Percentiles rank a stretch among this genome's conserved stretches.
Evolutionary conservation across 2,888 invertebrate species (phyloP).

Genomic region (Oxytorus armatus): DNA sequence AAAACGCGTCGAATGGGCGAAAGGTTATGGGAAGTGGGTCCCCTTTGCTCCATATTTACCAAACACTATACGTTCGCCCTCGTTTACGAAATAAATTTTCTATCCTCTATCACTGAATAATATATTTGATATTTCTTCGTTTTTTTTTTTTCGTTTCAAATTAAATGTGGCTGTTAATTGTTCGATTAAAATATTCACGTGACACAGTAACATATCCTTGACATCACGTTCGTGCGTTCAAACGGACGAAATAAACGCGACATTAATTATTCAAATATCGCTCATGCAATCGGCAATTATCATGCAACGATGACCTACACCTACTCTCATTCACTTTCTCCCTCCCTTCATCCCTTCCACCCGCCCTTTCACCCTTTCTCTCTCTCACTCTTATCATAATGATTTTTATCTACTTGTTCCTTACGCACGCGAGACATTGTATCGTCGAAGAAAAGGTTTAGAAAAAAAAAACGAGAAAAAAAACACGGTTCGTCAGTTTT

Average conservation of each 20-base stretch:
- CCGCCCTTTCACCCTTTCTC: background rate
- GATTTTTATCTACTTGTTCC: constrained; percentile 3
- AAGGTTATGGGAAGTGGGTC: too few relatives aligned
- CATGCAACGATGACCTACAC: constrained; percentile 8
- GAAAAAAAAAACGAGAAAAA: constrained; percentile 16
- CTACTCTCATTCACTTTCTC: background rate
- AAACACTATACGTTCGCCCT: too few relatives aligned
- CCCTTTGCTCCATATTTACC: too few relatives aligned
- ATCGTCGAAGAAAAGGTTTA: background rate
- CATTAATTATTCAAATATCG: constrained; percentile 29
- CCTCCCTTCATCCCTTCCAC: background rate
- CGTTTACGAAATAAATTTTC: too few relatives aligned
- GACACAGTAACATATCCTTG: background rate
- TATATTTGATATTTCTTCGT: too few relatives aligned
- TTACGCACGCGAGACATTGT: constrained; percentile 1
- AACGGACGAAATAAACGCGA: too few relatives aligned
- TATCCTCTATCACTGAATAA: too few relatives aligned
- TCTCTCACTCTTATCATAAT: background rate
- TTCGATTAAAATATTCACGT: background rate
- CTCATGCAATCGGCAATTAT: background rate
- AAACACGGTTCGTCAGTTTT: constrained; percentile 67
- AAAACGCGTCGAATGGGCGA: too few relatives aligned
- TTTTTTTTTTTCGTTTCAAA: too few relatives aligned
- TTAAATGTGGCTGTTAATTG: too few relatives aligned
- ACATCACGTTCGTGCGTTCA: background rate